Percentiles rank a stretch among this genome's conserved stretches.
Conservation (phyloP, 1,140 invertebrate species). For the Parasteatoda tepidariorum region DNA sequence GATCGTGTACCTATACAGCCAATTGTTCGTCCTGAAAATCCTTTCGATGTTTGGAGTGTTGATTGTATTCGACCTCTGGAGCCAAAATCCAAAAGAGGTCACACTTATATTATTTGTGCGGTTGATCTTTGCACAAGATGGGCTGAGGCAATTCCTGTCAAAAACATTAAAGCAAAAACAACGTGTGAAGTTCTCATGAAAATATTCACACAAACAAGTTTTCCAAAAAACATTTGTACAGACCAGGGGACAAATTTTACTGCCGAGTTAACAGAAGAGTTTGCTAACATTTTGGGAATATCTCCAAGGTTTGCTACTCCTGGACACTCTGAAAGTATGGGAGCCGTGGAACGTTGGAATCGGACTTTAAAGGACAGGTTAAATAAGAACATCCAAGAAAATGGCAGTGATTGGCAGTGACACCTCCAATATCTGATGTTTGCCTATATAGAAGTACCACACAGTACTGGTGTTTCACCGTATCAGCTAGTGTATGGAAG, state of each 20-base stretch:
- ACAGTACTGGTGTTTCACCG: background rate
- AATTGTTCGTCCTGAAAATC: background rate
- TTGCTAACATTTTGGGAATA: background rate
- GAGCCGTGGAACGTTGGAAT: background rate
- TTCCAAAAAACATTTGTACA: background rate
- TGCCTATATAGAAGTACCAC: background rate
- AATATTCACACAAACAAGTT: background rate
- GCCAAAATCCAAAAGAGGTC: background rate
- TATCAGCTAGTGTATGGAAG: background rate
- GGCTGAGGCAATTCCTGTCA: background rate
- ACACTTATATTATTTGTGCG: background rate
- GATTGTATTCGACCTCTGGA: background rate
- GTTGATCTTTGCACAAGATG: background rate
- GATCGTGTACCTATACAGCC: background rate
- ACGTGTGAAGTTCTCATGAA: background rate
- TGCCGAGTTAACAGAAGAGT: background rate
- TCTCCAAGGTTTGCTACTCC: background rate
- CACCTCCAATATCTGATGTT: background rate
- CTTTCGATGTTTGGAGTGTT: background rate
- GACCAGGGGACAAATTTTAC: background rate
- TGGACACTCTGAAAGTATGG: background rate
- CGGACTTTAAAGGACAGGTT: background rate
- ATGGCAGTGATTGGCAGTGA: background rate
- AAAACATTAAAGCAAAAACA: conserved; percentile 4
- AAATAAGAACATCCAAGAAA: background rate